Conservation (phyloP, 2,888 invertebrate species). For the Nymphalis c-album region DNA sequence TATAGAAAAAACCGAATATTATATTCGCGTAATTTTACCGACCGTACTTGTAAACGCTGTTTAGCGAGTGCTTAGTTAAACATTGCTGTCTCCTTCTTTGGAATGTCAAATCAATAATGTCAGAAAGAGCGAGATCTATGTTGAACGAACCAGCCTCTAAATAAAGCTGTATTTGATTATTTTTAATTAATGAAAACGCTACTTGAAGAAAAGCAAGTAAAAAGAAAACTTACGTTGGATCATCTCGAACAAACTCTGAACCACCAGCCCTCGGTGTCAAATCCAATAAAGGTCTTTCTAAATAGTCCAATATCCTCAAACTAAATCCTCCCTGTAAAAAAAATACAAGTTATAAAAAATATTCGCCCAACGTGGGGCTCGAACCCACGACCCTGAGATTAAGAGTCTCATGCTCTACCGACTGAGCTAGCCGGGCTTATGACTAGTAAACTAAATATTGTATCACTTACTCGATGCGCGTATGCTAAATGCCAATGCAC, state of each 20-base stretch:
- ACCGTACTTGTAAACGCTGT: too few species aligned
- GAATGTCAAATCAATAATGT: too few species aligned
- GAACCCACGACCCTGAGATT: conserved; percentile 85
- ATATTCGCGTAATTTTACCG: too few species aligned
- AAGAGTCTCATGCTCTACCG: conserved; percentile 84
- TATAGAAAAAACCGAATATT: too few species aligned
- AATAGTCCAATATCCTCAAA: conserved; percentile 91
- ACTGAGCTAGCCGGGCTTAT: conserved; percentile 80
- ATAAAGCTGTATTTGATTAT: too few species aligned
- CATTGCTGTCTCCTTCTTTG: too few species aligned
- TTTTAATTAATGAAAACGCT: too few species aligned
- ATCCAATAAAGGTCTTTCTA: conserved; percentile 91
- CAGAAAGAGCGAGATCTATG: too few species aligned
- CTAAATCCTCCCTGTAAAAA: conserved; percentile 93
- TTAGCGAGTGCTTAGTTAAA: too few species aligned
- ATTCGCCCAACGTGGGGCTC: conserved; percentile 83
- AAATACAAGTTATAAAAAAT: conserved; percentile 32
- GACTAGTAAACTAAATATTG: not conserved
- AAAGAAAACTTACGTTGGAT: conserved; percentile 89
- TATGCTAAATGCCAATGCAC: conserved; percentile 97
- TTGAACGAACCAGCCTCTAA: too few species aligned
- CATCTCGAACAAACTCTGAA: conserved; percentile 90
- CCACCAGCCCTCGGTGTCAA: conserved; percentile 90
- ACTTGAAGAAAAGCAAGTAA: not conserved
- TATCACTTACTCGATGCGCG: conserved; percentile 86